Evolutionary conservation across 2,113 vertebrate genomes (phyloP).

Genomic region (Centropus bengalensis): DNA sequence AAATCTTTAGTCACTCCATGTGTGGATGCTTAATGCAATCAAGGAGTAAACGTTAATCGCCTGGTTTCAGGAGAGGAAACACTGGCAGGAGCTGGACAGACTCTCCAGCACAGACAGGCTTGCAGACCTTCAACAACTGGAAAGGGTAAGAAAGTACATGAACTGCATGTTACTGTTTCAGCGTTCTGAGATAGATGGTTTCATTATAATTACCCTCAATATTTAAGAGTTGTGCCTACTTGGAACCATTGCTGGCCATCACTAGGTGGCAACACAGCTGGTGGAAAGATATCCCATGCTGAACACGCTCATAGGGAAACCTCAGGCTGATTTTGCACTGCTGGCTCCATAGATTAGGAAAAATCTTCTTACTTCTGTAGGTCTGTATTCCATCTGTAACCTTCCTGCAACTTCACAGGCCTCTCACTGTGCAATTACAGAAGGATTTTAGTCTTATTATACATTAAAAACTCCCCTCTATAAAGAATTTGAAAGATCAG

Average conservation of each 20-base stretch:
- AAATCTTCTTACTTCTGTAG: not conserved
- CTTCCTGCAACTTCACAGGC: not conserved
- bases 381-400: not conserved
- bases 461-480: conserved; percentile 12
- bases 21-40: not conserved
- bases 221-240: rapidly evolving
- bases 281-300: rapidly evolving
- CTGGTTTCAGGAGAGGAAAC: not conserved
- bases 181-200: rapidly evolving
- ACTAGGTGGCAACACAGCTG: not conserved
- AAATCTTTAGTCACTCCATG: rapidly evolving
- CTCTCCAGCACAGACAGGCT: not conserved
- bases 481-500: conserved; percentile 44
- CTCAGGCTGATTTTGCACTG: rapidly evolving
- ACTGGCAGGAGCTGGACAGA: not conserved
- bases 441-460: conserved; percentile 37
- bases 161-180: rapidly evolving
- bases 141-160: not conserved
- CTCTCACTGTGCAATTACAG: conserved; percentile 54
- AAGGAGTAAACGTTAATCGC: not conserved
- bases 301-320: rapidly evolving
- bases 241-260: not conserved
- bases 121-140: not conserved
- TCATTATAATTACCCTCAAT: rapidly evolving
- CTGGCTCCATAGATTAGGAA: rapidly evolving